Evolutionary conservation across 2,888 invertebrate species (phyloP).

Genomic region (Ectropis crepuscularia): DNA sequence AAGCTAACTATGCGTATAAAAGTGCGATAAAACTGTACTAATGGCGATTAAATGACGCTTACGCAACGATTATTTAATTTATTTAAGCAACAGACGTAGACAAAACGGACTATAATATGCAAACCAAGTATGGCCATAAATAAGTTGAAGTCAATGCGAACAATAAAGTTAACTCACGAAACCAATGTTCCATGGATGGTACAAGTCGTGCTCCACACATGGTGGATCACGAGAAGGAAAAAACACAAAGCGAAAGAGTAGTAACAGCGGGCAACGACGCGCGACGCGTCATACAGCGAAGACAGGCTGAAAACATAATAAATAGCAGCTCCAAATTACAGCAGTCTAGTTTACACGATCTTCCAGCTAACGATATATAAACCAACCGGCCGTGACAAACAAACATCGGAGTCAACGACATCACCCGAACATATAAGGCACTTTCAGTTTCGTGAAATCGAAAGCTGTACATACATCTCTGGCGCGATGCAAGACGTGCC

Average conservation of each 20-base stretch:
- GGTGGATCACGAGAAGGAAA: conserved; percentile 42
- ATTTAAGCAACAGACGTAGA: conserved; percentile 5
- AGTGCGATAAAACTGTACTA: conserved; percentile 49
- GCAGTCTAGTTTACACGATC: conserved; percentile 71
- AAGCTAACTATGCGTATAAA: conserved; percentile 44
- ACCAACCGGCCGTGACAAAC: conserved; percentile 79
- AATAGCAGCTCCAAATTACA: conserved; percentile 71
- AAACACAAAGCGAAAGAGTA: conserved; percentile 54
- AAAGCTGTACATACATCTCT: conserved; percentile 76
- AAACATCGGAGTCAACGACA: conserved; percentile 82
- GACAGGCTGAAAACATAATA: conserved; percentile 71
- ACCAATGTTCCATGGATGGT: conserved; percentile 36
- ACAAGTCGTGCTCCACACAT: conserved; percentile 33
- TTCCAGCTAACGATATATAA: conserved; percentile 57
- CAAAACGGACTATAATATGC: conserved; percentile 2
- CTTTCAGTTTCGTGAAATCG: conserved; percentile 83
- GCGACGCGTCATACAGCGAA: conserved; percentile 56
- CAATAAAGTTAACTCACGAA: conserved; percentile 35
- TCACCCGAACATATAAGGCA: conserved; percentile 77
- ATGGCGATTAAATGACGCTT: conserved; percentile 41
- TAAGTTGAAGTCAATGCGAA: conserved; percentile 15
- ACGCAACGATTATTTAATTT: conserved; percentile 13
- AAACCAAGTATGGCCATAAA: conserved; percentile 13
- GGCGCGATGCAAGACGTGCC: conserved; percentile 63
- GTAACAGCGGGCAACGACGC: conserved; percentile 59